Evolutionary conservation across 2,888 invertebrate species (phyloP).

Genomic region (Nomada ruficornis): DNA sequence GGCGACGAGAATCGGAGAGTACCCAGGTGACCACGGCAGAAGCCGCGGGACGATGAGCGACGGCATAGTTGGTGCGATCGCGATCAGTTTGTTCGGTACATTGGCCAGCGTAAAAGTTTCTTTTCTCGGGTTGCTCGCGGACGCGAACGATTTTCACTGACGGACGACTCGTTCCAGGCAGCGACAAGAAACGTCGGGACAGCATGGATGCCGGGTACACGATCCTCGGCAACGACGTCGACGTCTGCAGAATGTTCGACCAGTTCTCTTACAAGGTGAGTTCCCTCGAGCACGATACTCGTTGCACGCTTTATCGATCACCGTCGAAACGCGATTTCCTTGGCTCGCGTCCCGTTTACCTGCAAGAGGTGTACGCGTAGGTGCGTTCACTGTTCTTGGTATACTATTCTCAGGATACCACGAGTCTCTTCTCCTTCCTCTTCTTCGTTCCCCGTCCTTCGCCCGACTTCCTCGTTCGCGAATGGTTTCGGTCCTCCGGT

Average conservation of each 20-base stretch:
- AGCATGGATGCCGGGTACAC: slow-evolving; percentile 88
- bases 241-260: slow-evolving; percentile 88
- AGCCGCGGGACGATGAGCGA: slow-evolving; percentile 77
- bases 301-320: neutral
- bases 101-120: slow-evolving; percentile 12
- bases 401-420: too few relatives aligned
- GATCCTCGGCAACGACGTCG: slow-evolving; percentile 87
- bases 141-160: slow-evolving; percentile 62
- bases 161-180: slow-evolving; percentile 76
- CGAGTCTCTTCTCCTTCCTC: too few relatives aligned
- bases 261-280: slow-evolving; percentile 88
- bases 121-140: neutral
- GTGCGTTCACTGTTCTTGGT: too few relatives aligned
- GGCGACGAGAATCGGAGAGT: neutral
- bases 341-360: too few relatives aligned
- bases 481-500: too few relatives aligned
- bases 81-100: slow-evolving; percentile 82
- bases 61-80: slow-evolving; percentile 81
- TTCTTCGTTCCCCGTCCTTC: too few relatives aligned
- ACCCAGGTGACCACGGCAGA: slow-evolving; percentile 25
- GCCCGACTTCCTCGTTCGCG: too few relatives aligned
- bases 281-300: slow-evolving; percentile 29
- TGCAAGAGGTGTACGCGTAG: too few relatives aligned
- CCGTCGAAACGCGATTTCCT: neutral
- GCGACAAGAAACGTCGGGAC: slow-evolving; percentile 82